Base-by-base conservation (phyloP, 2,888 invertebrate genomes). In the Acleris sparsana region DNA sequence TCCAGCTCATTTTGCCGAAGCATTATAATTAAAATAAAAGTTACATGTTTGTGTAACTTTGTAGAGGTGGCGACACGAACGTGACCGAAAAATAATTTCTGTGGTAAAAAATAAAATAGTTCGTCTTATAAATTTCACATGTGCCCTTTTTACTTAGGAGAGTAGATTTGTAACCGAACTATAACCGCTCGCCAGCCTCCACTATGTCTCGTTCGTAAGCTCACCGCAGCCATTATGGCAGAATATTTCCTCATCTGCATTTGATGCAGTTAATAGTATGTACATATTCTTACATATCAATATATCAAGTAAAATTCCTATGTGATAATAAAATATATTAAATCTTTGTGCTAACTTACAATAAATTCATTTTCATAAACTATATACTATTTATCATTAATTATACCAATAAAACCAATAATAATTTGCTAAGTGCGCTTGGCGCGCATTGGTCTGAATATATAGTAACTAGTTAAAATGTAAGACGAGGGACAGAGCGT, bases 341-440 rank as follows among this genome's bases (percentile, higher is more conserved):
- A 91, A 90, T 92, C 92, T 92, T 92, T 92, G 92, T 92, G 92
- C 92, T 92, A 92, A 88, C 91, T 92, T 92, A 92, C 89, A 86
- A 91, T 92, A 92, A 91, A 92, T 90, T 92, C 89, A 86, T 87
- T 89, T 81, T 86, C 83, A 88, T 89, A 88, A 87, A 89, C 88
- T 90, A 92, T 89, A 87, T 85, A 80, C 84, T 89, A 89, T 86
- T 78, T 82, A 78, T 79, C 57, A 57, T 66, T 51, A 80, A 79
- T 83, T 80, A 77, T 80, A 79, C 83, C 85, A 85, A 78, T 80
- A 85, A 87, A 89, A 84, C 85, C 85, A 85, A 87, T 85, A 85
- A 80, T 84, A 86, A 79, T 81, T 85, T 78, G 80, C 81, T 85
- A 84, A 81, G 84, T 89, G 87, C 77, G 90, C 90, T 90, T 88